Base-by-base conservation (phyloP, 2,797 vertebrate genomes). In the Sebastes vulpes region DNA sequence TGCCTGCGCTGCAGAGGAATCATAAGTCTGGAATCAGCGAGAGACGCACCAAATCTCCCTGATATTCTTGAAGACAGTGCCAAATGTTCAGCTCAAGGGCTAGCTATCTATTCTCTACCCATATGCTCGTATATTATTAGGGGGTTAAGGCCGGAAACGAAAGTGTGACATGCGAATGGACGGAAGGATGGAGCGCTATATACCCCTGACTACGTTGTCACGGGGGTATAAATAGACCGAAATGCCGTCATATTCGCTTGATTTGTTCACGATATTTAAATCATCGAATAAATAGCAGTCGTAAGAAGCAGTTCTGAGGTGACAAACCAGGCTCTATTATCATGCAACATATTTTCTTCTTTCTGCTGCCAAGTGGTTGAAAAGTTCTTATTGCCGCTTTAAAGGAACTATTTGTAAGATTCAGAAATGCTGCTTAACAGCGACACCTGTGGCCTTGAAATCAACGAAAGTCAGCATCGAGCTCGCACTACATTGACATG, bases 1-100 rank as follows among this genome's bases (percentile, higher is more conserved):
- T 46, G 82, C 72, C 81, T 67, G 35, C 1, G 9, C 71, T 72
- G 79, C 60, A 75, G 32, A 82, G 42, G 75, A 88, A 83, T 89
- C 84, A 82, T 78, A 85, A 80, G 73, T 88, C 79, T 91, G 82
- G 50, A 67, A 89, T 91, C 87, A 76, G 77, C 53, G 72, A 54
- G 58, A 77, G 66, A 81, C 72, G 58, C 66, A 65, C 67, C 64
- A 73, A 70, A 83, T 86, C 74, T 75, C 65, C 70, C 65, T 60
- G 72, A 83, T 84, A 77, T 77, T 76, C 63, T 28, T 57, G 18
- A 65, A 79, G 82, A 76, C 77, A 32, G 28, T 56, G 71, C 66
- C 74, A 83, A 84, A 85, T 67, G 68, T 42, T 73, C 54, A 57
- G 60, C 75, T 87, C 67, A 67, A 79, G 82, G 75, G 65, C 77